These are phyloP conservation scores for Drosophila nr. fundita DNA, from an alignment of 2,888 invertebrate species.

Conservation along the genomic window DNA sequence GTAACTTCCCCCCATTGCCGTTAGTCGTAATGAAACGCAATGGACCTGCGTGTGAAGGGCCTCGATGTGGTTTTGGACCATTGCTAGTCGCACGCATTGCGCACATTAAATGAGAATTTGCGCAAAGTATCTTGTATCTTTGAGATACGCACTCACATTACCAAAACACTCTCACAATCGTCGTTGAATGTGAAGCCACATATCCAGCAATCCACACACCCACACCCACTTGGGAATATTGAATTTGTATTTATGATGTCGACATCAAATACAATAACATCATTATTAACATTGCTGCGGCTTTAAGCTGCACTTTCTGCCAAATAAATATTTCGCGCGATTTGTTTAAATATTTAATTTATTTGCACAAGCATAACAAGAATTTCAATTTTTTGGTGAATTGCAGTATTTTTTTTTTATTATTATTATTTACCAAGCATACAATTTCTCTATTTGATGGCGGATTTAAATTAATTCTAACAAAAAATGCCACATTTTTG, in stretches of 20 bases:
- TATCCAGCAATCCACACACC: not conserved
- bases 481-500: not conserved
- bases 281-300: constrained; percentile 69
- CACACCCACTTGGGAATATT: constrained; percentile 43
- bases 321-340: not conserved
- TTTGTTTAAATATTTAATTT: too few relatives aligned
- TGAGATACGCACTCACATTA: constrained; percentile 42
- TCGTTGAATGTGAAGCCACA: not conserved
- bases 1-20: constrained; percentile 54
- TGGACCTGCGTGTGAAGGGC: constrained; percentile 68
- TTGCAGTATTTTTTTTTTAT: not conserved
- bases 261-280: constrained; percentile 77
- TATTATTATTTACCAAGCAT: not conserved
- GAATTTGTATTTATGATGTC: constrained; percentile 77
- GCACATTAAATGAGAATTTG: constrained; percentile 49
- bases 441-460: not conserved
- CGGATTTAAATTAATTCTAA: not conserved
- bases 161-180: constrained; percentile 11
- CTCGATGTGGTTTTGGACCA: constrained; percentile 50
- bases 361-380: too few relatives aligned
- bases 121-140: constrained; percentile 52
- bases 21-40: constrained; percentile 78
- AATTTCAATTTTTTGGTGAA: not conserved
- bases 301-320: constrained; percentile 4
- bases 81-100: constrained; percentile 49